Conservation (phyloP, 2,113 vertebrate species). For the Odontophorus gujanensis region DNA sequence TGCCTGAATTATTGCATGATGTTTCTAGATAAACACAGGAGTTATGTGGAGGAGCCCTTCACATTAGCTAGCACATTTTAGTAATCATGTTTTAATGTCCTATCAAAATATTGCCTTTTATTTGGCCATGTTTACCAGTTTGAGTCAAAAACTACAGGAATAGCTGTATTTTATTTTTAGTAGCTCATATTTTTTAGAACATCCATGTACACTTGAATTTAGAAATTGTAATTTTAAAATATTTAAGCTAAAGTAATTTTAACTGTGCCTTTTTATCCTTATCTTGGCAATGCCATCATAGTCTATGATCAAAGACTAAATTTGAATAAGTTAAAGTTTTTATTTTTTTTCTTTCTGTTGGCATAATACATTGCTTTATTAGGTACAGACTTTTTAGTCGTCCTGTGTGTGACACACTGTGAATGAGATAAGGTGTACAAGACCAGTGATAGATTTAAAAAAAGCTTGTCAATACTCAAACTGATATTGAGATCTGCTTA, state of each 20-base stretch:
- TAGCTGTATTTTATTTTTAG: constrained; percentile 15
- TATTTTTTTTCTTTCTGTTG: background rate
- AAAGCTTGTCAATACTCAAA: background rate
- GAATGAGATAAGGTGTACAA: background rate
- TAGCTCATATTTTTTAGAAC: constrained; percentile 1
- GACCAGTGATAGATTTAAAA: background rate
- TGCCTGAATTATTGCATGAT: background rate
- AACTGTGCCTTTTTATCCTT: constrained; percentile 34
- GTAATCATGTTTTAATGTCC: background rate
- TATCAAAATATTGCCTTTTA: constrained; percentile 8
- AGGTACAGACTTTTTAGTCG: background rate
- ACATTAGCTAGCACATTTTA: background rate
- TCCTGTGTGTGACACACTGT: background rate
- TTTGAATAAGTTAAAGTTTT: background rate
- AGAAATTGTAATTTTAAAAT: constrained; percentile 36
- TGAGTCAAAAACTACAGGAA: background rate
- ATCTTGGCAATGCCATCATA: background rate
- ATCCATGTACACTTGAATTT: constrained; percentile 1
- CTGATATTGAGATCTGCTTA: background rate
- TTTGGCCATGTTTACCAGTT: constrained; percentile 28
- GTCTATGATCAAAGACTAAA: constrained; percentile 30
- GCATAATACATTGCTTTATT: background rate
- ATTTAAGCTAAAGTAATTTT: constrained; percentile 17
- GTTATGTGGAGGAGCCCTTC: background rate
- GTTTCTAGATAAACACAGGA: background rate